Conservation (phyloP, 2,797 vertebrate genomes). For the Neostethus bicornis region DNA sequence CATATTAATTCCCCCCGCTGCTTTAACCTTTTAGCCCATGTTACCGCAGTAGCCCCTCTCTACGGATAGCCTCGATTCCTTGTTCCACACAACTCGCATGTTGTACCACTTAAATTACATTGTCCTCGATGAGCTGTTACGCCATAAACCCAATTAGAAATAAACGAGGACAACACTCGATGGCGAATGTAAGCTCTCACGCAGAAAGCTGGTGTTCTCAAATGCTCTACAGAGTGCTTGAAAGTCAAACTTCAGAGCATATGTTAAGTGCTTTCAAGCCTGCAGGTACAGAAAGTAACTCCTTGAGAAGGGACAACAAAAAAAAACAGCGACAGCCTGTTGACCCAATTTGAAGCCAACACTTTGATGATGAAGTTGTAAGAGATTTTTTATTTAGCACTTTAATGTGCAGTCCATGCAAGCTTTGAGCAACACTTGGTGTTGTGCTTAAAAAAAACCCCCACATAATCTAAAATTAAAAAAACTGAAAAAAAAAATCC, state of each 20-base stretch:
- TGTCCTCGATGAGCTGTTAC: slow-evolving; percentile 57
- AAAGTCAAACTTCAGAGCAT: slow-evolving; percentile 70
- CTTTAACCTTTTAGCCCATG: slow-evolving; percentile 78
- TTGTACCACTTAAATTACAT: slow-evolving; percentile 66
- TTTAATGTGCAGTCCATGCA: slow-evolving; percentile 37
- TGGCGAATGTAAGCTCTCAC: slow-evolving; percentile 16
- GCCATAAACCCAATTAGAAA: slow-evolving; percentile 66
- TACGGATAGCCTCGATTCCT: slow-evolving; percentile 55
- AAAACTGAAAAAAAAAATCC: slow-evolving; percentile 32
- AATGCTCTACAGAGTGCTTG: slow-evolving; percentile 47
- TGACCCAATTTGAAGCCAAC: slow-evolving; percentile 64
- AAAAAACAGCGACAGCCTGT: slow-evolving; percentile 39
- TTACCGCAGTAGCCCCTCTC: slow-evolving; percentile 62
- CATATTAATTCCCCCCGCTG: slow-evolving; percentile 81
- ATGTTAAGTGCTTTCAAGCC: slow-evolving; percentile 55
- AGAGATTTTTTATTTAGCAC: slow-evolving; percentile 27
- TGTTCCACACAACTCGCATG: slow-evolving; percentile 64
- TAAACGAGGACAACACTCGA: slow-evolving; percentile 64
- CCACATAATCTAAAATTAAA: slow-evolving; percentile 30
- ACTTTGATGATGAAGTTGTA: slow-evolving; percentile 45
- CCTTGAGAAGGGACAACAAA: slow-evolving; percentile 29
- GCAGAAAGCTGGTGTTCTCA: slow-evolving; percentile 36
- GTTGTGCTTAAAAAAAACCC: slow-evolving; percentile 39
- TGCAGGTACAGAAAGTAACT: slow-evolving; percentile 64
- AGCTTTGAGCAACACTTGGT: slow-evolving; percentile 32